Conservation (phyloP, 2,113 vertebrate genomes). For the Misgurnus mizolepis region DNA sequence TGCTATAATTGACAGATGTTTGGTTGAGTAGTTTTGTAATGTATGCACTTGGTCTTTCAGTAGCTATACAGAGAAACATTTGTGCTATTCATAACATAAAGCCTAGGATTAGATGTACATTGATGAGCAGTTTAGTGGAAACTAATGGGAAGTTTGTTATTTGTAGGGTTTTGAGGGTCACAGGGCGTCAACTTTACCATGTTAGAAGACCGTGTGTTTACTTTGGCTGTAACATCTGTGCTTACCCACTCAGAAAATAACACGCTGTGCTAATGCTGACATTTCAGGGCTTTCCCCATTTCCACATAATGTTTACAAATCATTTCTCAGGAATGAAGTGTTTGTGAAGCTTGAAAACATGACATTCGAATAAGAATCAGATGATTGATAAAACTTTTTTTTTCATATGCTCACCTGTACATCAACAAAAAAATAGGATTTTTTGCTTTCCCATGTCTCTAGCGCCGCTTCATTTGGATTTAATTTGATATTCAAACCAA, state of each 20-base stretch:
- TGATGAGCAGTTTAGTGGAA: background rate
- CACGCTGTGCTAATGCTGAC: constrained; percentile 34
- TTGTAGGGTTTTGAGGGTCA: too few species aligned
- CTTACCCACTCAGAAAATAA: constrained; percentile 45
- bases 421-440: background rate
- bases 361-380: too few species aligned
- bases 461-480: constrained; percentile 12
- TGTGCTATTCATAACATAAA: background rate
- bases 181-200: background rate
- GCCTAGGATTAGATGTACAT: background rate
- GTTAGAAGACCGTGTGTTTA: constrained; percentile 50
- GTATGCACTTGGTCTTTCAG: background rate
- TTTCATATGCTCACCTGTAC: background rate
- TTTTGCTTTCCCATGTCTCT: background rate
- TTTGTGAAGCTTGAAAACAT: background rate
- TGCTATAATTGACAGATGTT: too few species aligned
- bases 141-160: constrained; percentile 5
- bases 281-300: constrained; percentile 28
- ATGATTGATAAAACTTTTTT: too few species aligned
- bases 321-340: constrained; percentile 7
- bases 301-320: constrained; percentile 30
- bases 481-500: constrained; percentile 29
- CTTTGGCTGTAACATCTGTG: constrained; percentile 34
- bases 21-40: background rate
- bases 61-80: background rate